These are phyloP conservation scores for Nasonia vitripennis DNA, from an alignment of 1,140 invertebrate species.

Conservation along the genomic window DNA sequence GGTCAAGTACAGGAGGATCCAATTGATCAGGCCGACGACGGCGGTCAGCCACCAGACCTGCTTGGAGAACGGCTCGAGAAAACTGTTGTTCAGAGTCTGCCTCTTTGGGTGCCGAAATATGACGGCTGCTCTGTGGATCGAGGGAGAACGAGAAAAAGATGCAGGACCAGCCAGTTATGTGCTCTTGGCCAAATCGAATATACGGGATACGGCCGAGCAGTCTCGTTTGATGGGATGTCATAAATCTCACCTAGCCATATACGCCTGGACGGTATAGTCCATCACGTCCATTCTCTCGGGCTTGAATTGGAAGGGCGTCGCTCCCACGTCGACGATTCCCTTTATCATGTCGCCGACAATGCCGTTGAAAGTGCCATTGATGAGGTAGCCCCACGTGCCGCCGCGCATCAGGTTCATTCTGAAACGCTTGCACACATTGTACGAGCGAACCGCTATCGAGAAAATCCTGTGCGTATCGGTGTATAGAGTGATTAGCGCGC, in stretches of 20 bases:
- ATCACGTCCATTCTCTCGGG: slow-evolving; percentile 76
- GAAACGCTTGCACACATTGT: background rate
- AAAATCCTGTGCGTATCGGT: no score
- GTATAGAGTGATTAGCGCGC: no score
- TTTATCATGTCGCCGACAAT: slow-evolving; percentile 79
- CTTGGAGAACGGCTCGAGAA: slow-evolving; percentile 62
- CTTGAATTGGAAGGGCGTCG: slow-evolving; percentile 78
- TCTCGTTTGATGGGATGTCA: no score
- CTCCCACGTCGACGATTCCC: slow-evolving; percentile 78
- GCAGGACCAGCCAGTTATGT: no score
- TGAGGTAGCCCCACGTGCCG: slow-evolving; percentile 80
- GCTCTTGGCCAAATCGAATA: no score
- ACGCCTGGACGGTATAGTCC: slow-evolving; percentile 78
- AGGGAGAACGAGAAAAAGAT: no score
- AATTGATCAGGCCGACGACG: slow-evolving; percentile 57
- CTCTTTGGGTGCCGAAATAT: slow-evolving; percentile 81
- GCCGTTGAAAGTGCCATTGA: slow-evolving; percentile 81
- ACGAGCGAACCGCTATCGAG: no score
- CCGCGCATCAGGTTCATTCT: slow-evolving; percentile 76
- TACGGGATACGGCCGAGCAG: no score
- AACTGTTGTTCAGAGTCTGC: slow-evolving; percentile 76
- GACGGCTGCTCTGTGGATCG: slow-evolving; percentile 74
- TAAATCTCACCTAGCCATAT: slow-evolving; percentile 74
- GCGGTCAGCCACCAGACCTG: slow-evolving; percentile 60
- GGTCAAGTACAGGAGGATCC: slow-evolving; percentile 55